Conservation (phyloP, 2,888 invertebrate species). For the Boloria selene region DNA sequence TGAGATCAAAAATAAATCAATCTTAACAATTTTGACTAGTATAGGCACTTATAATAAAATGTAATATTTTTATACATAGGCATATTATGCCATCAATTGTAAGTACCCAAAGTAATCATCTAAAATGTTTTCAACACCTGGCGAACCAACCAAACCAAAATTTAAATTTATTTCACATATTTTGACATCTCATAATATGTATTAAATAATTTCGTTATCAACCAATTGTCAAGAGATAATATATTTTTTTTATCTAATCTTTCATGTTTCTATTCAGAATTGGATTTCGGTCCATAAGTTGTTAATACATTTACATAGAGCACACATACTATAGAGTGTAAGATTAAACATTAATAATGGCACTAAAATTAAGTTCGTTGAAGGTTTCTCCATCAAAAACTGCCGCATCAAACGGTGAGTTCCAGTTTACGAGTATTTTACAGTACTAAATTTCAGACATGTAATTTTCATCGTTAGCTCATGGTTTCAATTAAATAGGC, state of each 20-base stretch:
- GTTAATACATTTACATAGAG: conserved; percentile 20
- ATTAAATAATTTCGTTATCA: conserved; percentile 35
- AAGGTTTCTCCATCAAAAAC: conserved; percentile 54
- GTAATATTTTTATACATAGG: too few relatives aligned
- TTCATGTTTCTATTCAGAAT: conserved; percentile 49
- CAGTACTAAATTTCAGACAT: too few relatives aligned
- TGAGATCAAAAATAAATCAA: too few relatives aligned
- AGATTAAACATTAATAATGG: conserved; percentile 47
- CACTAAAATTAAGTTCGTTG: conserved; percentile 49
- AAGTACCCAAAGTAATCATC: too few relatives aligned
- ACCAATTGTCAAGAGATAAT: conserved; percentile 50
- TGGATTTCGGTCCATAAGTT: conserved; percentile 50
- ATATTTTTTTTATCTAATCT: conserved; percentile 62
- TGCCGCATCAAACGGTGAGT: conserved; percentile 61
- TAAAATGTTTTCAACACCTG: too few relatives aligned
- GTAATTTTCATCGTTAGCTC: too few relatives aligned
- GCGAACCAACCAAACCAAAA: too few relatives aligned
- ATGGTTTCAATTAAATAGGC: too few relatives aligned
- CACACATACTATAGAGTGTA: conserved; percentile 52
- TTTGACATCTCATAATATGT: conserved; percentile 8
- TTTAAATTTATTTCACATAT: too few relatives aligned
- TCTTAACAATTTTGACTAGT: too few relatives aligned
- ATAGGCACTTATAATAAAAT: too few relatives aligned
- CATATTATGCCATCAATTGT: too few relatives aligned
- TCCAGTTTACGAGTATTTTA: not conserved